Base-by-base conservation (phyloP, 2,888 invertebrate genomes). In the Ennomos quercinarius region DNA sequence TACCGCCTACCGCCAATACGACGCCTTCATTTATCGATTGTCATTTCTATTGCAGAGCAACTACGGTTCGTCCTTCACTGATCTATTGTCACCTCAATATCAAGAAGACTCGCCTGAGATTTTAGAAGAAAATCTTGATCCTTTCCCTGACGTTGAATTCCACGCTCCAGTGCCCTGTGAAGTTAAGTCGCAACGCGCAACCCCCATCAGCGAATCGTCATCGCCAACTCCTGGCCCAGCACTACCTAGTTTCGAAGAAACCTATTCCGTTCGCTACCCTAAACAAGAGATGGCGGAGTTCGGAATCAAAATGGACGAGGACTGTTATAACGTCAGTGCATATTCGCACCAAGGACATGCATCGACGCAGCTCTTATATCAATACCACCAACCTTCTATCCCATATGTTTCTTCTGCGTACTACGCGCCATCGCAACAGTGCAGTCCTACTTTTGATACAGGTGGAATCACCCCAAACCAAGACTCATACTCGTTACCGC, bases 191-290 rank as follows among this genome's bases (percentile, higher is more conserved):
- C 90, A 89, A 46, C 82, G 90, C 11, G 75, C 83, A 17, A 90
- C 90, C 42, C 89, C 91, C 47, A 78, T 89, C 61, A 92, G 92
- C 71, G 91, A 87, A 68, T 84, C 90, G 40, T 85, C 89, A 40
- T 92, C 92, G 57, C 91, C 90, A 11, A 90, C 81, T 10, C 83
- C 85, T 13, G 94, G 94, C 71, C 94, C 95, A 45, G 94, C 96
- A 46, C 87, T 97, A 77, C 97, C 97, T 66, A 97, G 97, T 89
- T 97, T 97, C 91, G 96, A 97, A 92, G 97, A 97, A 90, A 97
- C 97, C 35, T 97, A 97, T 86, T 96, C 96, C 59, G 94, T 96
- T 48, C 95, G 96, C 65, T 96, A 96, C 79, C 94, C 94, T 61
- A 94, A 93, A 73, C 94, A 93, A 81, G 95, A 94, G 83, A 93